Conservation (phyloP, 2,888 invertebrate species). For the Candidula unifasciata region DNA sequence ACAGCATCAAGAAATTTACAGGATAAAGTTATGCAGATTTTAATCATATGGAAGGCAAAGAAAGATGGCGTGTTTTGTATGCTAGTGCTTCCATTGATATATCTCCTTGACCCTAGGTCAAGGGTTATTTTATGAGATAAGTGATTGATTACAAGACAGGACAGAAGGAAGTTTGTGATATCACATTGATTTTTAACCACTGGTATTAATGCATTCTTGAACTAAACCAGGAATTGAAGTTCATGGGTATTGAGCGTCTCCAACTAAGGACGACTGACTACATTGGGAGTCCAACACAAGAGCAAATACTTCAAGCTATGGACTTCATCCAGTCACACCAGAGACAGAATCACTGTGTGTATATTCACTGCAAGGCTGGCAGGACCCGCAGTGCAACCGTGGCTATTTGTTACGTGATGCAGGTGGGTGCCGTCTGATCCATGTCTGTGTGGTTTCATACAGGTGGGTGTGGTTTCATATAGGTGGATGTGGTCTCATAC, state of each 20-base stretch:
- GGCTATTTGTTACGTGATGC: constrained; percentile 96
- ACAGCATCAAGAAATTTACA: no score
- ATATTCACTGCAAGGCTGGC: constrained; percentile 99
- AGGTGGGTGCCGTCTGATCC: constrained; percentile 72
- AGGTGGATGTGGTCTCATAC: no score
- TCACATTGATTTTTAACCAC: not conserved
- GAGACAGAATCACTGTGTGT: constrained; percentile 84
- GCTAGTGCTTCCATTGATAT: no score
- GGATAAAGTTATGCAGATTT: no score
- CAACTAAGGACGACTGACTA: constrained; percentile 94
- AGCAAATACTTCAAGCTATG: constrained; percentile 89
- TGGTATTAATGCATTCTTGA: not conserved
- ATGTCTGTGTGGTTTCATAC: no score
- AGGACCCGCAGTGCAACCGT: constrained; percentile 97
- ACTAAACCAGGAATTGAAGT: constrained; percentile 87
- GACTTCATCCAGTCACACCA: constrained; percentile 88
- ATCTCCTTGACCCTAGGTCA: no score
- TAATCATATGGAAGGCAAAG: no score
- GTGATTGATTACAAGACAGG: no score
- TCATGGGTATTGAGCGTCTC: constrained; percentile 88
- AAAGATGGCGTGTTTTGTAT: no score
- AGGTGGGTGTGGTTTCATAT: no score
- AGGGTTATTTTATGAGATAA: no score
- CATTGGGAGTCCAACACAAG: constrained; percentile 92
- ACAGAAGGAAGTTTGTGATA: no score